Conservation (phyloP, 2,113 vertebrate genomes). For the Promerops cafer region DNA sequence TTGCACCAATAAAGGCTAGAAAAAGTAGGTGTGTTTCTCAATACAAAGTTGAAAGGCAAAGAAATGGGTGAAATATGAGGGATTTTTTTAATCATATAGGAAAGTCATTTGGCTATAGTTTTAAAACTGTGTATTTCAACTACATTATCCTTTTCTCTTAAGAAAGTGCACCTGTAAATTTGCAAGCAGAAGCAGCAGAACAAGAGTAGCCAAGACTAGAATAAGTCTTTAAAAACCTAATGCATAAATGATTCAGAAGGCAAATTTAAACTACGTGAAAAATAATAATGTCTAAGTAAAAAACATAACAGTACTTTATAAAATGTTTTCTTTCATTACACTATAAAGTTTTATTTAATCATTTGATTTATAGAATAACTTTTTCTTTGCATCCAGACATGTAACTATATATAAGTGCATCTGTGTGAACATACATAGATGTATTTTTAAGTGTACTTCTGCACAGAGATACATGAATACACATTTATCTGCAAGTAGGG, state of each 20-base stretch:
- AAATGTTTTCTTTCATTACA: background rate
- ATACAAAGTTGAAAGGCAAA: background rate
- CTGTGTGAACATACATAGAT: background rate
- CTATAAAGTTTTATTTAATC: background rate
- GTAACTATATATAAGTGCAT: background rate
- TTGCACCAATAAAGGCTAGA: background rate
- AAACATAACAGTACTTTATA: accelerated
- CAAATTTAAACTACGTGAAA: background rate
- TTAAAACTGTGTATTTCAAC: background rate
- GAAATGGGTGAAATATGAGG: background rate
- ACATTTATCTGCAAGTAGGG: accelerated
- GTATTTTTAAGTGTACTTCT: background rate
- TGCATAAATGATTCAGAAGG: background rate
- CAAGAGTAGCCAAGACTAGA: background rate
- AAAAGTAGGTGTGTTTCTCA: background rate
- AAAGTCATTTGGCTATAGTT: background rate
- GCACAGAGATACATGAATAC: background rate
- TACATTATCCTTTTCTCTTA: background rate
- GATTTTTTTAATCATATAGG: accelerated
- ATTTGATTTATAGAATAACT: background rate
- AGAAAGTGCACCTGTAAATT: background rate
- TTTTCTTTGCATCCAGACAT: background rate
- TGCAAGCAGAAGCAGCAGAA: background rate
- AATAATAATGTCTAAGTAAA: background rate
- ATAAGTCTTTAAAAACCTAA: background rate